Percentiles rank a stretch among this genome's conserved stretches.
These are phyloP conservation scores for Hemitrygon akajei DNA, from an alignment of 2,797 vertebrate genomes.

Conservation along the genomic window DNA sequence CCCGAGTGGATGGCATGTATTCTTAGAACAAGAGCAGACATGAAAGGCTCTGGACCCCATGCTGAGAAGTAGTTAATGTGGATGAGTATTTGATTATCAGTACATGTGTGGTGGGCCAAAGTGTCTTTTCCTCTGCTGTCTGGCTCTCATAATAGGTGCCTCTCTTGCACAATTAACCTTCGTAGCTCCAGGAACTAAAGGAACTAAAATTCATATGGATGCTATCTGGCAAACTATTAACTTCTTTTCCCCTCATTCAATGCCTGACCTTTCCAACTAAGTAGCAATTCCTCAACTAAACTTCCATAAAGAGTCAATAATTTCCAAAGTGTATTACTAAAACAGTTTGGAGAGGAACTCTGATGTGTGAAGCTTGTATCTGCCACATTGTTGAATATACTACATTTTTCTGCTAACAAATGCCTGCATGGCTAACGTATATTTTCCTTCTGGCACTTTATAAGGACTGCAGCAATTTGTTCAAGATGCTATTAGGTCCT, in stretches of 20 bases:
- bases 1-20: too few relatives aligned
- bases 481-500: background rate
- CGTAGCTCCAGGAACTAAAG: background rate
- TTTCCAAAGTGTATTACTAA: background rate
- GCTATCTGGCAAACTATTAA: background rate
- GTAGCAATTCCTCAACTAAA: background rate
- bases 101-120: too few relatives aligned
- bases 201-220: background rate
- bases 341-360: background rate
- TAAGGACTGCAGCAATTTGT: background rate
- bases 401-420: background rate
- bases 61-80: too few relatives aligned
- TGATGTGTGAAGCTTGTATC: background rate
- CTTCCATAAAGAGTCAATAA: background rate
- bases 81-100: too few relatives aligned
- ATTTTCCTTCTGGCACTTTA: background rate
- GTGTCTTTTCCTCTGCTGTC: too few relatives aligned
- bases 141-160: background rate
- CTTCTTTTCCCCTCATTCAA: background rate
- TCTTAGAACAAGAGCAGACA: too few relatives aligned
- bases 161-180: background rate
- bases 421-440: background rate
- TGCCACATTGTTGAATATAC: background rate
- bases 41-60: too few relatives aligned
- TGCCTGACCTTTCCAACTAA: background rate